Conservation (phyloP, 2,888 invertebrate species). For the Andrena trimmerana region DNA sequence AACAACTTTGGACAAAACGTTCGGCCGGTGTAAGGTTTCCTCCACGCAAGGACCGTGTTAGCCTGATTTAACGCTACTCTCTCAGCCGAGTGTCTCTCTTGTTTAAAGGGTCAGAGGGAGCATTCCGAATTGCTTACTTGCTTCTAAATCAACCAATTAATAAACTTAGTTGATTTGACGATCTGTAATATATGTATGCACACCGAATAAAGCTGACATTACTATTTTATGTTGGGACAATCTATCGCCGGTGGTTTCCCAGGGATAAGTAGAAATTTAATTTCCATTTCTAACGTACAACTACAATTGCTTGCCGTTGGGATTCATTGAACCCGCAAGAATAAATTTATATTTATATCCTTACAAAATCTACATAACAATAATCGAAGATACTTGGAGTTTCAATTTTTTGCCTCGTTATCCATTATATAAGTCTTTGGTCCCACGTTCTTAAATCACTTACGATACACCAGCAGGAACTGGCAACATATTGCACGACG, state of each 20-base stretch:
- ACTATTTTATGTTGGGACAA: slow-evolving; percentile 81
- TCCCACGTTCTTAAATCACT: slow-evolving; percentile 43
- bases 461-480: slow-evolving; percentile 10
- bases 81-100: slow-evolving; percentile 30
- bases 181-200: slow-evolving; percentile 85
- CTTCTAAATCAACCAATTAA: slow-evolving; percentile 75
- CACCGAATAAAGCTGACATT: slow-evolving; percentile 84
- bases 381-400: slow-evolving; percentile 38
- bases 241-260: slow-evolving; percentile 17
- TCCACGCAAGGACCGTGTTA: background rate
- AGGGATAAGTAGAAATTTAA: slow-evolving; percentile 46
- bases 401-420: slow-evolving; percentile 28
- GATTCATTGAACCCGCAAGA: slow-evolving; percentile 38
- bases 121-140: slow-evolving; percentile 76
- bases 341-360: slow-evolving; percentile 44
- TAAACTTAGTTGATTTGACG: slow-evolving; percentile 77
- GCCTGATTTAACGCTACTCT: slow-evolving; percentile 12
- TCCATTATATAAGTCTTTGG: slow-evolving; percentile 45
- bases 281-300: slow-evolving; percentile 47
- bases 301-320: slow-evolving; percentile 19
- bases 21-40: slow-evolving; percentile 6
- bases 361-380: slow-evolving; percentile 71
- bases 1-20: slow-evolving; percentile 17
- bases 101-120: slow-evolving; percentile 59
- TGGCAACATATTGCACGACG: slow-evolving; percentile 48